Percentiles rank a stretch among this genome's conserved stretches.
phyloP scores from a whole-genome alignment of 2,797 vertebrate species.

The Sebastes paucispinis region DNA sequence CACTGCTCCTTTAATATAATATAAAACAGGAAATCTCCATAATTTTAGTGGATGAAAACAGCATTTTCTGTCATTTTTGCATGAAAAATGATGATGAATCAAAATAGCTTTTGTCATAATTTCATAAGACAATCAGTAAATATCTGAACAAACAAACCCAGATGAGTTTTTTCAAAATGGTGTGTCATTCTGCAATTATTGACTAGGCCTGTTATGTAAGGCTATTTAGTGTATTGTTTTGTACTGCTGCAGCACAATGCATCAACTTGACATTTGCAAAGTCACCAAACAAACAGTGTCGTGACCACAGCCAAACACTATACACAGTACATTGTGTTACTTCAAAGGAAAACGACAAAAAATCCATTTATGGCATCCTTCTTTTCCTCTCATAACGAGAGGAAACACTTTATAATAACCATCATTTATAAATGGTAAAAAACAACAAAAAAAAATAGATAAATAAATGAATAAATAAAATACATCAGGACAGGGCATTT shows the following conservation, averaged over 20 bases:
- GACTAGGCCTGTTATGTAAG: slow-evolving; percentile 11
- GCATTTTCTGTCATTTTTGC: too few species aligned
- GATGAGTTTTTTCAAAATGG: neutral
- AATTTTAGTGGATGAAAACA: too few species aligned
- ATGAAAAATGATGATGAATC: too few species aligned
- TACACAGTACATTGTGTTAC: neutral
- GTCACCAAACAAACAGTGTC: slow-evolving; percentile 11
- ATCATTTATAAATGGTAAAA: too few species aligned
- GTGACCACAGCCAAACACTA: neutral
- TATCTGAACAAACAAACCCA: neutral
- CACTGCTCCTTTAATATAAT: too few species aligned
- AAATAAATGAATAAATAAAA: too few species aligned
- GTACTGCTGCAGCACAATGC: neutral
- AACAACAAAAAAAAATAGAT: too few species aligned
- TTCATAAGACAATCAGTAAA: neutral
- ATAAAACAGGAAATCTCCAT: too few species aligned
- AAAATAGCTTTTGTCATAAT: too few species aligned
- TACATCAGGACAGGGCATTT: too few species aligned
- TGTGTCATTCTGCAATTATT: neutral
- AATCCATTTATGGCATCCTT: neutral
- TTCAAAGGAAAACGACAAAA: neutral
- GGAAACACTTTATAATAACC: too few species aligned
- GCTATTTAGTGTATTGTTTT: neutral
- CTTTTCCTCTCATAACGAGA: neutral
- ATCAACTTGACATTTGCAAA: slow-evolving; percentile 20